phyloP scores from a whole-genome alignment of 2,113 vertebrate species.

The Melanocharis versteri region DNA sequence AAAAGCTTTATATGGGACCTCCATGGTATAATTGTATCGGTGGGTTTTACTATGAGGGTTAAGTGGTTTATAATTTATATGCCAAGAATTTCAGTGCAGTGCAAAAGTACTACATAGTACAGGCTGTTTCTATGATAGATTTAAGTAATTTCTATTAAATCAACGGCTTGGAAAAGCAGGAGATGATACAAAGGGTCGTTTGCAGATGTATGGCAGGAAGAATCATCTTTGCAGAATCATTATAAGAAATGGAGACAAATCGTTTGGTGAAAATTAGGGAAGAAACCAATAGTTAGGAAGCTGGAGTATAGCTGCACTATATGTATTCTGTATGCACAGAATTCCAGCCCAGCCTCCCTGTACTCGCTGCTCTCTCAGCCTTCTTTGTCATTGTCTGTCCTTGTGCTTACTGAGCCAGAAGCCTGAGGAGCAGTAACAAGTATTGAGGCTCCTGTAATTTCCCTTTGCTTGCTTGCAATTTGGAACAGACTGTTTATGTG shows the following conservation, averaged over 20 bases:
- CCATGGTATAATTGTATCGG: background rate
- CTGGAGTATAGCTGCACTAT: background rate
- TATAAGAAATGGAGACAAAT: background rate
- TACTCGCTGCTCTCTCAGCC: background rate
- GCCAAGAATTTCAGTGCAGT: background rate
- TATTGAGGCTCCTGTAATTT: background rate
- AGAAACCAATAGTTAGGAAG: background rate
- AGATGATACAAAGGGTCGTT: background rate
- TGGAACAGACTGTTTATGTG: background rate
- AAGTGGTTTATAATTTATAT: background rate
- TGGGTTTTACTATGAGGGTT: background rate
- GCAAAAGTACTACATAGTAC: background rate
- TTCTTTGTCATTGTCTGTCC: background rate
- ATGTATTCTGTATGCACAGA: background rate
- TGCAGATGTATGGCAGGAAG: background rate
- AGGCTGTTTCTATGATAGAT: background rate
- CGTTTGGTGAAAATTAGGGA: background rate
- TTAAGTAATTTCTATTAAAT: background rate
- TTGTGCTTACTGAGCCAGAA: background rate
- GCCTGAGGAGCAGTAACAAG: background rate
- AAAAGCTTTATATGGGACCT: background rate
- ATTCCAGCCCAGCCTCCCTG: background rate
- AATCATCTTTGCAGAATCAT: background rate
- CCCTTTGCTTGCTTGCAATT: background rate
- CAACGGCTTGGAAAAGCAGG: background rate